phyloP scores from a whole-genome alignment of 2,888 invertebrate species.

The Phengaris arion region DNA sequence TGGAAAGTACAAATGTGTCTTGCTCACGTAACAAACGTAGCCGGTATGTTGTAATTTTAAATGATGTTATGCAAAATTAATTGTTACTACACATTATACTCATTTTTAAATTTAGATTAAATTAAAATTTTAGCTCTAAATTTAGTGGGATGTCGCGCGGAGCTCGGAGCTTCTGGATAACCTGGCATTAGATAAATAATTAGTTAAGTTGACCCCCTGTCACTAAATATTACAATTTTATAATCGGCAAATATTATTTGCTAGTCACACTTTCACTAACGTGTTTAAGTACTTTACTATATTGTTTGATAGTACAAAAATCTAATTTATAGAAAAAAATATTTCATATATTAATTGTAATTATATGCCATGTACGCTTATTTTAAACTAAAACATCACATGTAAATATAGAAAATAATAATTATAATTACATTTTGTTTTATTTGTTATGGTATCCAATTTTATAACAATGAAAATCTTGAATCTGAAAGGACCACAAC shows the following conservation, averaged over 20 bases:
- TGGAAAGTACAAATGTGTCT: slow-evolving; percentile 70
- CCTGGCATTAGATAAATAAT: slow-evolving; percentile 59
- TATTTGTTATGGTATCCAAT: slow-evolving; percentile 41
- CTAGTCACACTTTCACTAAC: slow-evolving; percentile 76
- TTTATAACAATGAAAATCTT: background rate
- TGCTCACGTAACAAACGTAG: slow-evolving; percentile 74
- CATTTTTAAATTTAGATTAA: slow-evolving; percentile 60
- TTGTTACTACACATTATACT: slow-evolving; percentile 59
- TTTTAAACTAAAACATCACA: slow-evolving; percentile 78
- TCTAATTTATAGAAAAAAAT: slow-evolving; percentile 76
- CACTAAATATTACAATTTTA: slow-evolving; percentile 61
- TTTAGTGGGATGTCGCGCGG: slow-evolving; percentile 53
- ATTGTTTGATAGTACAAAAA: slow-evolving; percentile 79
- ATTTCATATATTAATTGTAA: slow-evolving; percentile 75
- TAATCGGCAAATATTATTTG: slow-evolving; percentile 74
- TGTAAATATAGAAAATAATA: slow-evolving; percentile 79
- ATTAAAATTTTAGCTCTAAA: slow-evolving; percentile 55
- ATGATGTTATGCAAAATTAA: slow-evolving; percentile 45
- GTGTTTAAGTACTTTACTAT: slow-evolving; percentile 73
- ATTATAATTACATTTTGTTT: slow-evolving; percentile 53
- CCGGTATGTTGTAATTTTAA: slow-evolving; percentile 49
- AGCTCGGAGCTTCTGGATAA: slow-evolving; percentile 54
- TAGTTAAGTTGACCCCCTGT: slow-evolving; percentile 71
- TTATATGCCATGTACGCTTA: slow-evolving; percentile 80
- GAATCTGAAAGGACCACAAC: no score